Base-by-base conservation (phyloP, 2,113 vertebrate genomes). In the Phalacrocorax brasilianus region DNA sequence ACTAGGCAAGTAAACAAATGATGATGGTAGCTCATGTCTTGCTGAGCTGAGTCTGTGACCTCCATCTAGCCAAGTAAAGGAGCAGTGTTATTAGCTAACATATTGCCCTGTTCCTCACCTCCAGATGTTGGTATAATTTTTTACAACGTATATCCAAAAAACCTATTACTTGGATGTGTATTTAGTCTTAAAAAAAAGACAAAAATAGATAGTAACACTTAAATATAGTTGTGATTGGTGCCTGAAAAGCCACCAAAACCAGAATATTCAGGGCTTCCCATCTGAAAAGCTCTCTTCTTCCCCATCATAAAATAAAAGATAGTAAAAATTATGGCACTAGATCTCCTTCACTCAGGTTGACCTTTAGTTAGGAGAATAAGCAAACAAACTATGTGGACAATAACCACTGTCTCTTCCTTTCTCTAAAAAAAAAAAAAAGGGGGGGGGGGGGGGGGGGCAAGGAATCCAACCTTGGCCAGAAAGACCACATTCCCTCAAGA, bases 401-500 rank as follows among this genome's bases (percentile, higher is more conserved):
- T 47, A 82, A 74, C 32, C 12, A 86, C 9, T 35, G 35, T 67
- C 28, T 35, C 14, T 19, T 88, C 56, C 52, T 91, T 91, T 62
- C 72, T 63, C 59, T 90, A 27, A 91, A 92, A n/a, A 38, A 38
- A 38, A 38, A 38, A 38, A 38, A 38, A 38, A 33, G 9, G 28
- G 42, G 42, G 28, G 35, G 21, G 42, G 42, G 44, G 44, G 44
- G 44, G n/a, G 42, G 44, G 44, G 44, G 44, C 33, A 42, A 55
- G 55, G n/a, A 27, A 19, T 67, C 33, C 32, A 77, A 6, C 47
- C 47, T 95, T 91, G 85, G 56, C 89, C 85, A 66, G n/a, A 74
- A 89, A 91, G 61, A 28, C 33, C 52, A 61, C n/a, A 80, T 95
- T 94, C 87, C 71, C 96, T 94, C 94, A 85, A 92, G 70, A 92